Percentiles rank a stretch among this genome's conserved stretches.
phyloP scores from a whole-genome alignment of 2,888 invertebrate genomes.

The Pterostichus niger region DNA sequence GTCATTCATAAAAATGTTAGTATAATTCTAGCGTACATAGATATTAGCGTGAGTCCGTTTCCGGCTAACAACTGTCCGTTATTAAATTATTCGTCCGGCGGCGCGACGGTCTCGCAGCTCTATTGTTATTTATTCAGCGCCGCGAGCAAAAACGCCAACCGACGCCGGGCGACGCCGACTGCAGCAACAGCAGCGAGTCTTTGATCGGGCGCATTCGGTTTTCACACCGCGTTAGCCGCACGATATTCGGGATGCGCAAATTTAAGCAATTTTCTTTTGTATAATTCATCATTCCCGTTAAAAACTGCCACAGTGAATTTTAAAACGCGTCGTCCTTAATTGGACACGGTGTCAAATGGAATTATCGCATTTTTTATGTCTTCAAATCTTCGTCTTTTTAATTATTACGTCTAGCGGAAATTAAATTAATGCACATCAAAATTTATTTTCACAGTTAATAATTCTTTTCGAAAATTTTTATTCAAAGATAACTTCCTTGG shows the following conservation, averaged over 20 bases:
- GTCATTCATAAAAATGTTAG: slow-evolving; percentile 23
- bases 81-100: slow-evolving; percentile 54
- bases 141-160: slow-evolving; percentile 40
- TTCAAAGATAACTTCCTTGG: slow-evolving; percentile 7
- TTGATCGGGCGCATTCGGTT: slow-evolving; percentile 54
- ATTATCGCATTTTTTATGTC: slow-evolving; percentile 60
- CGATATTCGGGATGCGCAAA: slow-evolving; percentile 50
- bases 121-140: slow-evolving; percentile 59
- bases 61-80: slow-evolving; percentile 28
- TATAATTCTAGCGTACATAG: slow-evolving; percentile 23
- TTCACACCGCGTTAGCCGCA: slow-evolving; percentile 44
- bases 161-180: background rate
- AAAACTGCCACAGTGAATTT: slow-evolving; percentile 60
- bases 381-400: slow-evolving; percentile 58
- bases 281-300: slow-evolving; percentile 62
- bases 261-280: slow-evolving; percentile 63
- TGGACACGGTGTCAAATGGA: slow-evolving; percentile 59
- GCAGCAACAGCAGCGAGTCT: slow-evolving; percentile 20
- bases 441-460: slow-evolving; percentile 47
- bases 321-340: slow-evolving; percentile 58
- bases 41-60: slow-evolving; percentile 41
- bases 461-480: slow-evolving; percentile 39
- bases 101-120: slow-evolving; percentile 6
- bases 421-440: slow-evolving; percentile 59
- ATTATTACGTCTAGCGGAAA: slow-evolving; percentile 59